Percentiles rank a stretch among this genome's conserved stretches.
Conservation (phyloP, 1,140 invertebrate species). For the Procambarus clarkii region DNA sequence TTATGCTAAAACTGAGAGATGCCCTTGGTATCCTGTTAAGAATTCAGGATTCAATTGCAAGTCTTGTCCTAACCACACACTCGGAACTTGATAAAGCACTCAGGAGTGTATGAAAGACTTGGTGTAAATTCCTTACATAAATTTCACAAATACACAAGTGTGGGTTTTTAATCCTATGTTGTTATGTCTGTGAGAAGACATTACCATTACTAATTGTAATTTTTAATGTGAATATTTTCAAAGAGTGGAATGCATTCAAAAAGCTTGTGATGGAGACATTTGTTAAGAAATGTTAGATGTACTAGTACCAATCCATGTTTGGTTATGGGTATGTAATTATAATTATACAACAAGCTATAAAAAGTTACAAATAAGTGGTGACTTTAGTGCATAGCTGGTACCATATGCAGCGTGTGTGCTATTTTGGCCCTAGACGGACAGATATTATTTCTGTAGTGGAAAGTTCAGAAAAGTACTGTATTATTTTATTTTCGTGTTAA, state of each 20-base stretch:
- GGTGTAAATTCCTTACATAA: too few species aligned
- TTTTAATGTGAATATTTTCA: not conserved
- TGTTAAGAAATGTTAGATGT: not conserved
- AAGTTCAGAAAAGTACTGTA: not conserved
- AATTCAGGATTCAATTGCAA: too few species aligned
- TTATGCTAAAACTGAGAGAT: too few species aligned
- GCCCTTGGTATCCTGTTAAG: too few species aligned
- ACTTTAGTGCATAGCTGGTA: not conserved
- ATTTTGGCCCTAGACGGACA: not conserved
- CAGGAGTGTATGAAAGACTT: too few species aligned
- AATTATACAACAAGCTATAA: too few species aligned
- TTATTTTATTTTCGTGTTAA: slow-evolving; percentile 3
- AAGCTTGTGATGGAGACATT: not conserved
- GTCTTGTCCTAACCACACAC: too few species aligned
- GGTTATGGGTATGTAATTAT: not conserved
- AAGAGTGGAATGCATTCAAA: not conserved
- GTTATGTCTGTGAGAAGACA: too few species aligned
- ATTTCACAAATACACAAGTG: too few species aligned
- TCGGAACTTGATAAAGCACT: too few species aligned
- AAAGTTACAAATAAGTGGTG: not conserved
- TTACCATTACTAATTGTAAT: too few species aligned
- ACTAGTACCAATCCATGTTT: not conserved
- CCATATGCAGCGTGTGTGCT: not conserved
- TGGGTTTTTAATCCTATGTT: too few species aligned
- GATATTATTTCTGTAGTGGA: not conserved